Percentiles rank a stretch among this genome's conserved stretches.
Evolutionary conservation across 2,888 invertebrate species (phyloP).

Genomic region (Azorinus chamasolen): DNA sequence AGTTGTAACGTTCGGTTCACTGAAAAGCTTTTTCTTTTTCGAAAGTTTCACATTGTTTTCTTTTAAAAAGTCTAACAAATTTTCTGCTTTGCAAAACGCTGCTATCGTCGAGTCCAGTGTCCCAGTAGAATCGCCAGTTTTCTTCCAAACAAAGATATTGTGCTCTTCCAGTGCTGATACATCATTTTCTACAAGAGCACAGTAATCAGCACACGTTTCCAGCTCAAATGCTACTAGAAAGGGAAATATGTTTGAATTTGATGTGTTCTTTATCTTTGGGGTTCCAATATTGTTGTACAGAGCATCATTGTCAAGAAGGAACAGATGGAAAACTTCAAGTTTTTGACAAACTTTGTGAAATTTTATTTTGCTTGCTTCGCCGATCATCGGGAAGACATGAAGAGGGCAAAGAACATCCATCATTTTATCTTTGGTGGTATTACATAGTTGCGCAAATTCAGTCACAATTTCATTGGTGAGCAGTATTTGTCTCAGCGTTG

Average conservation of each 20-base stretch:
- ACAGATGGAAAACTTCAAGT: background rate
- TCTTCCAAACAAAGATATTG: constrained; percentile 8
- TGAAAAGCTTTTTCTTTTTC: constrained; percentile 4
- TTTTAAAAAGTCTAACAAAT: too few species aligned
- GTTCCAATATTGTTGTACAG: background rate
- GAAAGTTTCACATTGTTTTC: too few species aligned
- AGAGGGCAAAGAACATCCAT: background rate
- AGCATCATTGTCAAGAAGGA: constrained; percentile 15
- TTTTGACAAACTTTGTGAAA: constrained; percentile 3
- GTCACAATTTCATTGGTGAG: background rate
- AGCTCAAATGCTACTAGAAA: too few species aligned
- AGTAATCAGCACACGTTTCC: too few species aligned
- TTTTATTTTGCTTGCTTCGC: constrained; percentile 3
- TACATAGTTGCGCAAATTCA: background rate
- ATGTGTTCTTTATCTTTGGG: too few species aligned
- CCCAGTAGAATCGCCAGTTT: too few species aligned
- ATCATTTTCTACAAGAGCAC: too few species aligned
- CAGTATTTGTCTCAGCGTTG: background rate
- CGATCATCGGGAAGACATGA: constrained; percentile 6
- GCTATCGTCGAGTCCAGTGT: too few species aligned
- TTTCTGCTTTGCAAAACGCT: too few species aligned
- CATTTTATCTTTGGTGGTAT: background rate
- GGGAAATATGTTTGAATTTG: too few species aligned
- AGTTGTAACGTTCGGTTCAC: background rate
- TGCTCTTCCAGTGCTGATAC: background rate